Conservation (phyloP, 2,113 vertebrate genomes). For the Cyprinodon tularosa region DNA sequence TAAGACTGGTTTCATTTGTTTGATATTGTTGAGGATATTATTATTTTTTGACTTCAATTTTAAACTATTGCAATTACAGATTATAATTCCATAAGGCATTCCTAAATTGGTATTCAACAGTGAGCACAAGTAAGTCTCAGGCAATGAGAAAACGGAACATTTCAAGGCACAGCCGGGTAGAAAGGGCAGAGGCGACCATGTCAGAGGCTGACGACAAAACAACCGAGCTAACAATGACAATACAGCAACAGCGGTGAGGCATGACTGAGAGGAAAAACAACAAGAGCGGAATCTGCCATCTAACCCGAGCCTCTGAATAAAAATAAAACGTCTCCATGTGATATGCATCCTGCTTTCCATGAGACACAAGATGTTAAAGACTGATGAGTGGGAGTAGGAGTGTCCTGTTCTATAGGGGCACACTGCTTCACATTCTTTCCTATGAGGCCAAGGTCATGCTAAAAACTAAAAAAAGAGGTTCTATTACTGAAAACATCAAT, state of each 20-base stretch:
- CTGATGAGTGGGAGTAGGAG: constrained; percentile 27
- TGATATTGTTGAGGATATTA: neutral
- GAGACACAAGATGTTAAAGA: constrained; percentile 39
- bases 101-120: constrained; percentile 34
- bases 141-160: constrained; percentile 9
- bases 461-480: constrained; percentile 34
- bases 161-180: constrained; percentile 27
- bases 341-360: constrained; percentile 47
- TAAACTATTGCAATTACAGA: constrained; percentile 11
- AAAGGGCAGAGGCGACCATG: constrained; percentile 18
- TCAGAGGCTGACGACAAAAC: constrained; percentile 29
- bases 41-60: neutral
- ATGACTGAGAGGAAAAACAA: constrained; percentile 36
- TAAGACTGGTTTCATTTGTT: neutral
- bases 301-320: constrained; percentile 24
- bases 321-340: constrained; percentile 54
- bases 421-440: constrained; percentile 53
- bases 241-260: constrained; percentile 17
- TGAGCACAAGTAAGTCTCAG: constrained; percentile 30
- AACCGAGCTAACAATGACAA: constrained; percentile 41
- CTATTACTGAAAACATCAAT: constrained; percentile 6
- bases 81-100: neutral
- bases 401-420: constrained; percentile 31
- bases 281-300: constrained; percentile 26
- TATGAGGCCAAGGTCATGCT: constrained; percentile 19